Base-by-base conservation (phyloP, 2,888 invertebrate species). In the Cactoblastis cactorum region DNA sequence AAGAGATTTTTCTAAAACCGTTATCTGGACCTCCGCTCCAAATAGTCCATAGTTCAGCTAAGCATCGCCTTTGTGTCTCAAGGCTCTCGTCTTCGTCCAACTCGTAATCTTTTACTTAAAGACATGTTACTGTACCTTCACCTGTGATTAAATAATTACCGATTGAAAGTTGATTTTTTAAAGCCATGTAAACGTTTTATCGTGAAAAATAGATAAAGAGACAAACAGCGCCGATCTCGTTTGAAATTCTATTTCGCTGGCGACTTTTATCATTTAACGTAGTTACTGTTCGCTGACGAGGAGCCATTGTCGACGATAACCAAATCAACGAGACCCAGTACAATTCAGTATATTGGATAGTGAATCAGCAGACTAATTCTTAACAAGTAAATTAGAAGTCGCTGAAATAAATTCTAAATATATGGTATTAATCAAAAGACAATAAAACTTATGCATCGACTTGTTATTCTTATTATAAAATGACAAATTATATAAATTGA, bases 231-330 rank as follows among this genome's bases (percentile, higher is more conserved):
- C 60, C 64, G 63, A 55, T 51, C 56, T 53, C 55, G 69, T 66
- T 63, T 67, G 56, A 53, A 67, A 69, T 74, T 73, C 67, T 71
- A 70, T 72, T 71, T 67, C 67, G 61, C 65, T 57, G 64, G 62
- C 59, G 69, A 70, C 67, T 74, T 77, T 71, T 69, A 71, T 66
- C 61, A 67, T 56, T 56, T 78, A 71, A 79, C 69, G 53, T 62
- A 53, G 69, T 80, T 78, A 80, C 43, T 28, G 62, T 59, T 62
- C 65, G 69, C 57, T 48, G 53, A 53, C 60, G 69, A 70, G 69
- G 72, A 67, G 65, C 68, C 66, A 72, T 69, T 72, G 73, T 64
- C 63, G 66, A 61, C 69, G 53, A 62, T 66, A 69, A 66, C 61
- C 54, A 62, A 61, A 65, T 61, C 61, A 67, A 61, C 15, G 59